phyloP scores from a whole-genome alignment of 2,113 vertebrate genomes.

The Marmota monax region DNA sequence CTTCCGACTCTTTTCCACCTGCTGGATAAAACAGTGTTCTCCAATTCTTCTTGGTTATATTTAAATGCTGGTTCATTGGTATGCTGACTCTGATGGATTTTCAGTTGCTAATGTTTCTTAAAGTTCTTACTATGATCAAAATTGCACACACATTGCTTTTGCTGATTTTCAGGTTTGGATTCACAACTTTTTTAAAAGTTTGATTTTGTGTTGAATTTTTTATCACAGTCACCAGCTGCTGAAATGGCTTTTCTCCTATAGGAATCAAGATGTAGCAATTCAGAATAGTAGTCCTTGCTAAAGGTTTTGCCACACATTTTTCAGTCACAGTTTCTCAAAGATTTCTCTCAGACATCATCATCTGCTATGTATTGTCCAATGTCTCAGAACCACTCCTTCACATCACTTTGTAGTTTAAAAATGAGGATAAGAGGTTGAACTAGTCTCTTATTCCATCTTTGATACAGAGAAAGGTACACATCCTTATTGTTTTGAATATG shows the following conservation, averaged over 20 bases:
- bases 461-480: not conserved
- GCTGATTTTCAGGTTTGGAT: conserved; percentile 66
- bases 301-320: conserved; percentile 90
- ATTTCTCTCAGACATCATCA: not conserved
- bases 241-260: conserved; percentile 89
- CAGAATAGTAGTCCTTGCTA: conserved; percentile 87
- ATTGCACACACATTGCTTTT: conserved; percentile 88
- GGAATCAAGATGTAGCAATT: conserved; percentile 85
- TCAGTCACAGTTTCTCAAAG: conserved; percentile 77
- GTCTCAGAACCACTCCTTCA: not conserved
- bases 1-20: conserved; percentile 88
- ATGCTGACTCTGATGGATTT: conserved; percentile 89
- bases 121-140: conserved; percentile 90
- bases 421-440: not conserved
- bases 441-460: not conserved
- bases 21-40: conserved; percentile 82
- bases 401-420: not conserved
- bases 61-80: conserved; percentile 87
- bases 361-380: not conserved
- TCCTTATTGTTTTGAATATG: not conserved
- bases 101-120: conserved; percentile 91
- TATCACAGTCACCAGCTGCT: conserved; percentile 86
- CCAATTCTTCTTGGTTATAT: conserved; percentile 85
- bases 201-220: conserved; percentile 87
- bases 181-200: conserved; percentile 23